A percentile compares a stretch with the other conserved stretches of the same genome.
phyloP scores from a whole-genome alignment of 2,888 invertebrate species.

The Trimorus sp. region DNA sequence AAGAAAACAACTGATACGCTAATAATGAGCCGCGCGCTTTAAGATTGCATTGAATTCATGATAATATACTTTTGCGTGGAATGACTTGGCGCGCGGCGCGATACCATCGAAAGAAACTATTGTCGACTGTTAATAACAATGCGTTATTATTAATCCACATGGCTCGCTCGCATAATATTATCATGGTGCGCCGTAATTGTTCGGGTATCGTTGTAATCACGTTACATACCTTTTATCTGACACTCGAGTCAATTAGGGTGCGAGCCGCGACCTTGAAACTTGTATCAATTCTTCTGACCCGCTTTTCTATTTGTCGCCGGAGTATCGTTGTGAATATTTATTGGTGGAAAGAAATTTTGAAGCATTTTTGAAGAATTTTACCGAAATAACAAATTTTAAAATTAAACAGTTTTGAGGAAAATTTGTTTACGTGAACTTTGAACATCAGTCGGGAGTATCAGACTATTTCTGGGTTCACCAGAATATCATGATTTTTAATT shows the following conservation, averaged over 20 bases:
- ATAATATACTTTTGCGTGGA: constrained; percentile 69
- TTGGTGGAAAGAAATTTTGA: too few species aligned
- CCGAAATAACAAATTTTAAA: too few species aligned
- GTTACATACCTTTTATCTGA: constrained; percentile 48
- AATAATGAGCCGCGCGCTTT: constrained; percentile 74
- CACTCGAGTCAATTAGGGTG: constrained; percentile 34
- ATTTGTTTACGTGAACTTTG: too few species aligned
- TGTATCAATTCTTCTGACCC: constrained; percentile 43
- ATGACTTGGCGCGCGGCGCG: constrained; percentile 53
- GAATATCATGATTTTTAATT: too few species aligned
- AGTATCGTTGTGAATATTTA: too few species aligned
- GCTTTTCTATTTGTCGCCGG: constrained; percentile 30
- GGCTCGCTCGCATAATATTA: constrained; percentile 28
- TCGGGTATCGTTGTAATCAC: constrained; percentile 26
- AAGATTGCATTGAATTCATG: constrained; percentile 77
- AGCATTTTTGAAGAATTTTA: constrained; percentile 2
- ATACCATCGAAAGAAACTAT: constrained; percentile 67
- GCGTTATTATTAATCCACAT: constrained; percentile 59
- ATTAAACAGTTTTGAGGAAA: too few species aligned
- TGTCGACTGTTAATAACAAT: constrained; percentile 66
- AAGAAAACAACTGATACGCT: constrained; percentile 77
- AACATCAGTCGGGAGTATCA: too few species aligned
- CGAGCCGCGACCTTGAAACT: constrained; percentile 31
- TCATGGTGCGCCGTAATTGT: constrained; percentile 35
- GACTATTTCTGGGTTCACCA: background rate